Evolutionary conservation across 2,797 vertebrate species (phyloP).

Genomic region (Phyllotis vaccarum): DNA sequence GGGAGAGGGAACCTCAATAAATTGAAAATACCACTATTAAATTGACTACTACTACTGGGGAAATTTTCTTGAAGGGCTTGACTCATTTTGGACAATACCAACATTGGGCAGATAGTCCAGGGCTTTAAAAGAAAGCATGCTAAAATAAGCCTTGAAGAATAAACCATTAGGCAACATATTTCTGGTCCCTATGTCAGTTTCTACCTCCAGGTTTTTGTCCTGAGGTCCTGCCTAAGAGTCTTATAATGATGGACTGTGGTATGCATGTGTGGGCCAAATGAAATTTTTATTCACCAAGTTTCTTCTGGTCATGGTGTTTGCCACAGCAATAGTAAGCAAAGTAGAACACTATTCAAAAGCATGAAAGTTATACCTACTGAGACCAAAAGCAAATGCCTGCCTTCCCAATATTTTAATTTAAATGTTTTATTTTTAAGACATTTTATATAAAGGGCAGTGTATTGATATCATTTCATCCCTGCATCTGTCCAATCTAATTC

Average conservation of each 20-base stretch:
- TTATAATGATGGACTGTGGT: neutral
- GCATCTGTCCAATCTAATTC: neutral
- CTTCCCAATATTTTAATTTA: neutral
- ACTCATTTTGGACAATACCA: neutral
- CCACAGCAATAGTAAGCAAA: too few species aligned
- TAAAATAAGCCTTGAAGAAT: neutral
- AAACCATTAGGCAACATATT: neutral
- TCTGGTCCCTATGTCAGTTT: neutral
- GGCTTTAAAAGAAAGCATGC: neutral
- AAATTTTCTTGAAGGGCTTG: too few species aligned
- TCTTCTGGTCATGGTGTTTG: neutral
- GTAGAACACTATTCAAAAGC: neutral
- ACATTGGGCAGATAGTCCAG: neutral
- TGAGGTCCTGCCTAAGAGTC: neutral
- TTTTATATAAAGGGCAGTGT: neutral
- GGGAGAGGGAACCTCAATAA: too few species aligned
- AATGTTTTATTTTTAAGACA: neutral
- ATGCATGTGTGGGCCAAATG: neutral
- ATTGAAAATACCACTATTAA: too few species aligned
- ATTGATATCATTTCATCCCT: neutral
- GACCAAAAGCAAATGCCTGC: constrained; percentile 71
- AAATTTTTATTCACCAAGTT: neutral
- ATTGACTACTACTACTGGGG: too few species aligned
- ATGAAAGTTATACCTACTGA: neutral
- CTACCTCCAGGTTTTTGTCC: too few species aligned